Conservation (phyloP, 2,888 invertebrate genomes). For the Diabrotica balteata region DNA sequence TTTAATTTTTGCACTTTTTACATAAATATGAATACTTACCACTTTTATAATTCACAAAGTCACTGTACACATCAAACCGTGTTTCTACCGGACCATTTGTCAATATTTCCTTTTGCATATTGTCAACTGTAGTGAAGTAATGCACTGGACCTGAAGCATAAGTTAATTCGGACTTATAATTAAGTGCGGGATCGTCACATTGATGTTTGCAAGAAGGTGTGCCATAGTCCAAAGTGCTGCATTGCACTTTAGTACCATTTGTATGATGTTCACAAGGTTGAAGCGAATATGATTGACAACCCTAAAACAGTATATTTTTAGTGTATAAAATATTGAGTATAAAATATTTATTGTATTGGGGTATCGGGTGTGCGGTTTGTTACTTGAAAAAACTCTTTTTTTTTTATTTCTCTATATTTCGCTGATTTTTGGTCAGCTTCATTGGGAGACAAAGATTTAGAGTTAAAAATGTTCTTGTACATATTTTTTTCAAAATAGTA, state of each 20-base stretch:
- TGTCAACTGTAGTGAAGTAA: constrained; percentile 46
- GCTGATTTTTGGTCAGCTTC: no score
- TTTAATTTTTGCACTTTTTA: no score
- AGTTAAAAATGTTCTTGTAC: no score
- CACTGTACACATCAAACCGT: constrained; percentile 73
- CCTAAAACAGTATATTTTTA: constrained; percentile 53
- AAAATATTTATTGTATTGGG: no score
- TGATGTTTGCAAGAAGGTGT: constrained; percentile 23
- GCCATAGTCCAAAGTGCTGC: neutral
- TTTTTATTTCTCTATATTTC: no score
- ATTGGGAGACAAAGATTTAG: no score
- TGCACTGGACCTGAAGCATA: neutral
- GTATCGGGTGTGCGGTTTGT: no score
- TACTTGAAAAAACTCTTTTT: no score
- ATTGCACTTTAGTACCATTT: constrained; percentile 14
- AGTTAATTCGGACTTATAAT: constrained; percentile 13
- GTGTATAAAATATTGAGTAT: no score
- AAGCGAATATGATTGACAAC: constrained; percentile 37
- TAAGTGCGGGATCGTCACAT: constrained; percentile 49
- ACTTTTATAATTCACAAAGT: constrained; percentile 62
- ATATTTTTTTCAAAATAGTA: no score
- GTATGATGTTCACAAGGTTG: constrained; percentile 33
- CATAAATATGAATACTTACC: no score
- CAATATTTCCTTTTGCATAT: constrained; percentile 80
- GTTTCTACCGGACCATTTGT: constrained; percentile 85